Evolutionary conservation across 2,888 invertebrate species (phyloP).

Genomic region (Bugula neritina): DNA sequence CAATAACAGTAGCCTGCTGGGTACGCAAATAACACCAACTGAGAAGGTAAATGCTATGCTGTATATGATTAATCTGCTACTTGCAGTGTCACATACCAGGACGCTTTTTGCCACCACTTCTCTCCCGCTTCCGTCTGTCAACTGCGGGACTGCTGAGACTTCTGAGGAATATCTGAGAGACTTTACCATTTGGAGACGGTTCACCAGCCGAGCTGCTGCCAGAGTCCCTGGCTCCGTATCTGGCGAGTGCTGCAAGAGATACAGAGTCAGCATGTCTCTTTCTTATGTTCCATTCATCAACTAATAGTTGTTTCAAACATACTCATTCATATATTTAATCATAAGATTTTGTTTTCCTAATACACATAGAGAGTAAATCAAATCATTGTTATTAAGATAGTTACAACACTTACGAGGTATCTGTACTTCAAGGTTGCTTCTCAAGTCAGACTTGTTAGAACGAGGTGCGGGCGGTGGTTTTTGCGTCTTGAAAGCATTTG

Average conservation of each 20-base stretch:
- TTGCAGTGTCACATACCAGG: slow-evolving; percentile 31
- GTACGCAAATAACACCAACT: too few relatives aligned
- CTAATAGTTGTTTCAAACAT: too few relatives aligned
- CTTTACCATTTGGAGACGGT: slow-evolving; percentile 13
- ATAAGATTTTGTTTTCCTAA: too few relatives aligned
- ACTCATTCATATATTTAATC: too few relatives aligned
- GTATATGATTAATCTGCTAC: too few relatives aligned
- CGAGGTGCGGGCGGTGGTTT: slow-evolving; percentile 2
- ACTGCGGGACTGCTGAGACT: slow-evolving; percentile 12
- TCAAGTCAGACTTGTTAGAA: not conserved
- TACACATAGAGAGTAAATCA: too few relatives aligned
- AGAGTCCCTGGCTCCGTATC: slow-evolving; percentile 10
- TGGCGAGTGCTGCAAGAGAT: not conserved
- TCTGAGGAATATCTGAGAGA: not conserved
- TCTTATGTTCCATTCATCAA: too few relatives aligned
- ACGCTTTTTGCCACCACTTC: slow-evolving; percentile 28
- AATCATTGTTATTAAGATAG: too few relatives aligned
- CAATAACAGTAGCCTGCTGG: too few relatives aligned
- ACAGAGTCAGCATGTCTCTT: too few relatives aligned
- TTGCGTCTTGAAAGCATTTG: not conserved
- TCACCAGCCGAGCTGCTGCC: slow-evolving; percentile 20
- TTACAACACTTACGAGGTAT: slow-evolving; percentile 7
- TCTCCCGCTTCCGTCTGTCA: slow-evolving; percentile 25
- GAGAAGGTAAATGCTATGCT: too few relatives aligned
- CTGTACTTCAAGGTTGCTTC: slow-evolving; percentile 7